Evolutionary conservation across 2,888 invertebrate species (phyloP).

Genomic region (Hemithea aestivaria): DNA sequence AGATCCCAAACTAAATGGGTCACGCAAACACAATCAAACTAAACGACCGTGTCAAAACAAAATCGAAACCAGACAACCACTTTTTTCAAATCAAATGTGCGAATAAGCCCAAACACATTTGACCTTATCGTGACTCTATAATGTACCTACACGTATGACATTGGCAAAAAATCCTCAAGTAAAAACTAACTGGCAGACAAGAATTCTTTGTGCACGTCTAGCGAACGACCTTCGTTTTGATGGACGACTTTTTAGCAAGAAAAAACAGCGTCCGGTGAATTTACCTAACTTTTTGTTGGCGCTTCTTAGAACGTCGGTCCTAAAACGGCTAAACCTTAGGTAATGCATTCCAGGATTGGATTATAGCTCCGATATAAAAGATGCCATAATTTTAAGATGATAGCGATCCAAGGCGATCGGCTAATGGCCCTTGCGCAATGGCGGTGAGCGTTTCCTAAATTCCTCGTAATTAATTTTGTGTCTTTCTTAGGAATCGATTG

Average conservation of each 20-base stretch:
- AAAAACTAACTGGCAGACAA: constrained; percentile 67
- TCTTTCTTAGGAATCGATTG: constrained; percentile 39
- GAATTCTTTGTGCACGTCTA: constrained; percentile 74
- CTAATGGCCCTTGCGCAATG: constrained; percentile 37
- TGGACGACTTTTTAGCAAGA: constrained; percentile 67
- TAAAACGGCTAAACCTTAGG: constrained; percentile 48
- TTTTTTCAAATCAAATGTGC: constrained; percentile 57
- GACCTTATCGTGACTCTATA: constrained; percentile 70
- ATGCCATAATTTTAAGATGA: constrained; percentile 69
- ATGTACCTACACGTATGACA: constrained; percentile 67
- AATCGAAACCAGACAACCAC: constrained; percentile 1
- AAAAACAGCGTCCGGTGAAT: constrained; percentile 72
- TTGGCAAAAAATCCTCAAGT: constrained; percentile 64
- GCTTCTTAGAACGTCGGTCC: constrained; percentile 62
- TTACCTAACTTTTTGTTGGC: constrained; percentile 72
- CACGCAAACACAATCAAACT: constrained; percentile 1
- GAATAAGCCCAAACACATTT: constrained; percentile 53
- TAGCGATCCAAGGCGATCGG: constrained; percentile 52
- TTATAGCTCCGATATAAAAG: constrained; percentile 57
- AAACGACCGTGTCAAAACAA: constrained; percentile 1
- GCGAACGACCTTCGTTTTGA: constrained; percentile 68
- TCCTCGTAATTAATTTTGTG: constrained; percentile 44
- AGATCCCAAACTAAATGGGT: background rate
- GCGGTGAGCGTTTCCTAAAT: constrained; percentile 33
- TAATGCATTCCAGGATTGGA: constrained; percentile 54